Evolutionary conservation across 2,888 invertebrate genomes (phyloP), one percentile per base, ranked within the genome.

Genomic region (Hydrotaea diabolus): DNA sequence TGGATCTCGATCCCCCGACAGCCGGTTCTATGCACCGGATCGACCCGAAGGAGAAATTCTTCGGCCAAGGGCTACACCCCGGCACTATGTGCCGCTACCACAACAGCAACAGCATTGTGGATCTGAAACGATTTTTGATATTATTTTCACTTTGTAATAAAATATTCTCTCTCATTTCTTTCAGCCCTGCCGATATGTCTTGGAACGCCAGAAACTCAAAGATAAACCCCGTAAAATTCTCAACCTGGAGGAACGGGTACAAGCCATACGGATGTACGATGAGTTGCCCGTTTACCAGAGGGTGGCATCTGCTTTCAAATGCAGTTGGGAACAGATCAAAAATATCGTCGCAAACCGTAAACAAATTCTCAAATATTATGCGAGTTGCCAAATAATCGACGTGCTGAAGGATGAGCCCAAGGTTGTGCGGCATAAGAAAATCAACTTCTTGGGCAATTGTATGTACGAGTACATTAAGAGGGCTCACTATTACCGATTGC

Each of bases 261-360:
- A 87, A 46, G 88, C 88, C 39, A 87, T 88, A 71, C 87, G 86
- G 0, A 71, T 87, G 76, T 88, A 88, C 74, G 87, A 88, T 36
- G 83, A 82, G 17, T 85, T 82, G 19, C 88, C 88, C 1, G 80
- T 88, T 0, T 88, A 88, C 72, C 87, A 87, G 62, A 86, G 88
- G 17, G 87, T 88, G 8, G 88, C 88, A n/a, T 83, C 83, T 0
- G 79, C 82, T 5, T 85, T 88, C 71, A 86, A 87, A 69, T 88
- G 88, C 69, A 88, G 88, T 69, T 88, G 88, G 88, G 88, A 88
- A 73, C 88, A 88, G 81, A 88, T 88, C 21, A 88, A 87, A 75
- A 88, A 87, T 75, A 83, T 88, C 2, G 86, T 88, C 4, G 86
- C 85, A 13, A 88, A 88, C 77, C 87, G 88, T 15, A 86, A 87